A percentile compares a stretch with the other conserved stretches of the same genome.
These are phyloP conservation scores for Adrianichthys oophorus DNA, from an alignment of 2,797 vertebrate genomes.

Conservation along the genomic window DNA sequence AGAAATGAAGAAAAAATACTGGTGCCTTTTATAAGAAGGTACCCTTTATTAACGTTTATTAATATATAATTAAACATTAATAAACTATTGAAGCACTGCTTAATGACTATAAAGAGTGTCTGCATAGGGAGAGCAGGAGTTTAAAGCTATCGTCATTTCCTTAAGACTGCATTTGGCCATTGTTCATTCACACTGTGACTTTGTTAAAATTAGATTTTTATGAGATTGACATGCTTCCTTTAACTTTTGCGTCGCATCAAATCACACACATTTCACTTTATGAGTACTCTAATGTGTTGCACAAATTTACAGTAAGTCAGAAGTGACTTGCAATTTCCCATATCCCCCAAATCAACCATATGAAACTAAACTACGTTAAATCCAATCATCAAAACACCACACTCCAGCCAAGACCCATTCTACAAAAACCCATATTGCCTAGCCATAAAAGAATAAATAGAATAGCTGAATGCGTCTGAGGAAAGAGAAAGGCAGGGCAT, in stretches of 20 bases:
- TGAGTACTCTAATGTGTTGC: slow-evolving; percentile 1
- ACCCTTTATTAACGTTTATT: too few relatives aligned
- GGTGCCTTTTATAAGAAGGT: slow-evolving; percentile 10
- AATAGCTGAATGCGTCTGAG: slow-evolving; percentile 26
- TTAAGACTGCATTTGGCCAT: slow-evolving; percentile 23
- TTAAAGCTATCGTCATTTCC: slow-evolving; percentile 15
- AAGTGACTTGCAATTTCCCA: slow-evolving; percentile 20
- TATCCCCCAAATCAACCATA: slow-evolving; percentile 13
- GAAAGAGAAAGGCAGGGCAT: slow-evolving; percentile 32
- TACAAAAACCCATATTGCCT: slow-evolving; percentile 39
- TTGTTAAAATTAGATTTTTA: slow-evolving; percentile 45
- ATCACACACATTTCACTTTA: slow-evolving; percentile 20
- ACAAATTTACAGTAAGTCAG: slow-evolving; percentile 8
- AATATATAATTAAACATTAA: too few relatives aligned
- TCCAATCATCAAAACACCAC: slow-evolving; percentile 19
- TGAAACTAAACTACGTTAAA: slow-evolving; percentile 9
- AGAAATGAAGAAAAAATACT: slow-evolving; percentile 5
- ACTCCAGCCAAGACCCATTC: slow-evolving; percentile 35
- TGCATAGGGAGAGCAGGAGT: slow-evolving; percentile 8
- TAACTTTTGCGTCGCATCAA: slow-evolving; percentile 26
- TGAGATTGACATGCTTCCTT: slow-evolving; percentile 25
- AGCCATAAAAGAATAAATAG: slow-evolving; percentile 32
- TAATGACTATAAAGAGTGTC: too few relatives aligned
- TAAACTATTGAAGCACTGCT: too few relatives aligned
- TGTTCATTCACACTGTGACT: slow-evolving; percentile 29